phyloP scores from a whole-genome alignment of 1,140 invertebrate species.

The Temnothorax longispinosus region DNA sequence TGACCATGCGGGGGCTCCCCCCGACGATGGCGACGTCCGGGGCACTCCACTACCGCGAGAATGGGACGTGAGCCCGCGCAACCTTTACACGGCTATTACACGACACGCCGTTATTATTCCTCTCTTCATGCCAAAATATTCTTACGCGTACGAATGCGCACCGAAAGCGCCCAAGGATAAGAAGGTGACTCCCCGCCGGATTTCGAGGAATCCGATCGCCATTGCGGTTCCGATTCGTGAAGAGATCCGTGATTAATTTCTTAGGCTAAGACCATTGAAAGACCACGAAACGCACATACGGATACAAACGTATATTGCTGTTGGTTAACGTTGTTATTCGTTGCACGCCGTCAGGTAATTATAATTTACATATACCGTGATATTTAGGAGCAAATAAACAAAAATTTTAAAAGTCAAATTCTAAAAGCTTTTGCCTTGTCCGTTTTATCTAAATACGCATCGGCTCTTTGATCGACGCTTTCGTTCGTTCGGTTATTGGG shows the following conservation, averaged over 20 bases:
- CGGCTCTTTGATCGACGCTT: slow-evolving; percentile 31
- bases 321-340: neutral
- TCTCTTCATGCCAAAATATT: slow-evolving; percentile 53
- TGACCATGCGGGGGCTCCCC: slow-evolving; percentile 58
- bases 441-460: slow-evolving; percentile 32
- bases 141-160: neutral
- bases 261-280: neutral
- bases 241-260: neutral
- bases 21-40: slow-evolving; percentile 46
- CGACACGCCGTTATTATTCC: slow-evolving; percentile 57
- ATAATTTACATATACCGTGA: neutral
- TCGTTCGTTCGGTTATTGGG: slow-evolving; percentile 26
- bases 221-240: neutral
- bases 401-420: neutral
- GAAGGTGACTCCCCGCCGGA: neutral
- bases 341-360: neutral
- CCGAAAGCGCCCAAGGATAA: slow-evolving; percentile 23
- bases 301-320: neutral
- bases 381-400: neutral
- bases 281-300: no score
- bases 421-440: neutral
- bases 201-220: slow-evolving; percentile 35
- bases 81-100: slow-evolving; percentile 69
- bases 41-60: slow-evolving; percentile 39
- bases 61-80: slow-evolving; percentile 31